Evolutionary conservation across 2,113 vertebrate species (phyloP).

Genomic region (Paralichthys olivaceus): DNA sequence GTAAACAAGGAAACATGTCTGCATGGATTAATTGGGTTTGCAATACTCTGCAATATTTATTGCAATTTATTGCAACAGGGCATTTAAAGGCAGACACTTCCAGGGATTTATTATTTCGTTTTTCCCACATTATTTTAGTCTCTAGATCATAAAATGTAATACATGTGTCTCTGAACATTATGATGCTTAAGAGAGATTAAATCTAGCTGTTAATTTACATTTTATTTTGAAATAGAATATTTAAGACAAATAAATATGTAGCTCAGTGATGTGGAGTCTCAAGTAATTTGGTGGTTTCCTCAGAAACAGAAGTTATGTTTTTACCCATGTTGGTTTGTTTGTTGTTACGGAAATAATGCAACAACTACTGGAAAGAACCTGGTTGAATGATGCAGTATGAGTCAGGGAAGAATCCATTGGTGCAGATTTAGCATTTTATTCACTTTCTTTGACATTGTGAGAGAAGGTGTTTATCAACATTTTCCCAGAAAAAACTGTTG

Average conservation of each 20-base stretch:
- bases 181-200: not conserved
- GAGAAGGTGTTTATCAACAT: too few relatives aligned
- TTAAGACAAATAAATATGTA: not conserved
- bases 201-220: not conserved
- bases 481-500: too few relatives aligned
- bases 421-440: too few relatives aligned
- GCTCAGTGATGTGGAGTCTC: not conserved
- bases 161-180: not conserved
- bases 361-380: too few relatives aligned
- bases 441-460: too few relatives aligned
- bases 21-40: constrained; percentile 46
- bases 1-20: constrained; percentile 35
- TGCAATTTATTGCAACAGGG: constrained; percentile 44
- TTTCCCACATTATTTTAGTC: constrained; percentile 4
- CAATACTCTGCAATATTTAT: constrained; percentile 54
- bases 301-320: too few relatives aligned
- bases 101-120: constrained; percentile 11
- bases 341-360: too few relatives aligned
- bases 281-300: not conserved
- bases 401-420: too few relatives aligned
- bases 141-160: constrained; percentile 9
- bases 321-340: too few relatives aligned
- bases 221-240: not conserved
- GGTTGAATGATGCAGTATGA: too few relatives aligned
- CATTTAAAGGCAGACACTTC: constrained; percentile 23